Evolutionary conservation across 2,113 vertebrate genomes (phyloP).

Genomic region (Psephotus haematonotus): DNA sequence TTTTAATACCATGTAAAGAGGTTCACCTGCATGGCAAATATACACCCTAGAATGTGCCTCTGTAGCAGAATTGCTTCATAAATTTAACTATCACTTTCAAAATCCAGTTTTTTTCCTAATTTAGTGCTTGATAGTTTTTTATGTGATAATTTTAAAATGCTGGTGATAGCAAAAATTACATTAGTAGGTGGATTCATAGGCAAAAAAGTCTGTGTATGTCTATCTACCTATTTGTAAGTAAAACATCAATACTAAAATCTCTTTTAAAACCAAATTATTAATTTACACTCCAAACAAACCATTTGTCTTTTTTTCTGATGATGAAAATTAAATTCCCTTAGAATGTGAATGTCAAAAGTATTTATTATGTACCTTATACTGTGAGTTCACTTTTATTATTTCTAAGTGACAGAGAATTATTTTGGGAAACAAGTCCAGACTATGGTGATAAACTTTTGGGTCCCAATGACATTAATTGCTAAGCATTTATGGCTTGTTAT

Average conservation of each 20-base stretch:
- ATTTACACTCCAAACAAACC: neutral
- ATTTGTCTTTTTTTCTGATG: neutral
- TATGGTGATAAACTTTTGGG: neutral
- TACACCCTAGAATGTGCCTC: constrained; percentile 54
- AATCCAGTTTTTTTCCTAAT: constrained; percentile 78
- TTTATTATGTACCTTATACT: neutral
- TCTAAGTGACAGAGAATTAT: neutral
- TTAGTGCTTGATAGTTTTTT: constrained; percentile 84
- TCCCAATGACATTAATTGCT: neutral
- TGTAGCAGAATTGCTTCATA: constrained; percentile 79
- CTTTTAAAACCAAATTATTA: neutral
- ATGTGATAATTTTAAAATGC: constrained; percentile 79
- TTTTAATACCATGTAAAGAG: neutral
- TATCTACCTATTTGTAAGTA: neutral
- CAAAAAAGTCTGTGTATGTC: neutral
- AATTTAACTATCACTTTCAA: constrained; percentile 82
- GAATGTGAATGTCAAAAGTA: neutral
- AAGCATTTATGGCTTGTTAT: neutral
- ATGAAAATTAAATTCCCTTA: neutral
- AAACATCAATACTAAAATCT: neutral
- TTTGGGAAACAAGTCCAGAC: neutral
- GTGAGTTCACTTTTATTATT: neutral
- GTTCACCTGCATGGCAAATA: constrained; percentile 28
- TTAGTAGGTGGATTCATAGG: constrained; percentile 67
- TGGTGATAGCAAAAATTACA: constrained; percentile 84